A percentile compares a stretch with the other conserved stretches of the same genome.
These are phyloP conservation scores for Pyrgilauda ruficollis DNA, from an alignment of 2,113 vertebrate species.

Conservation along the genomic window DNA sequence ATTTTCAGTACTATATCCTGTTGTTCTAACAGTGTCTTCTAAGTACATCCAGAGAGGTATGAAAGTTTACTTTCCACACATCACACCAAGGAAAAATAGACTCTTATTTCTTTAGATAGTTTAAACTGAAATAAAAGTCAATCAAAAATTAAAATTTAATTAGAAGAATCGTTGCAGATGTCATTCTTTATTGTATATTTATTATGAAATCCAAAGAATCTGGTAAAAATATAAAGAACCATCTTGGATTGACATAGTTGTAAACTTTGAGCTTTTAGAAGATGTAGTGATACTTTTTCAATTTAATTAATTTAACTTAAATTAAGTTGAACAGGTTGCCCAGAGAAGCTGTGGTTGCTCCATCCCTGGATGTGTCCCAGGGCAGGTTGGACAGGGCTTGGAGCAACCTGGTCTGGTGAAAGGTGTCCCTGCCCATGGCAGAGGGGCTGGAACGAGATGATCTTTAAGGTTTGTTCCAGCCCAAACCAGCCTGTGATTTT, in stretches of 20 bases:
- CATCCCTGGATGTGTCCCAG: neutral
- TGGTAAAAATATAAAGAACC: neutral
- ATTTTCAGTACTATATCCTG: neutral
- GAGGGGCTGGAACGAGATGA: fast-evolving
- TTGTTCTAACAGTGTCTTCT: neutral
- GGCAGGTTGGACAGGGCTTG: neutral
- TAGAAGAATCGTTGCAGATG: neutral
- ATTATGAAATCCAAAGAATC: neutral
- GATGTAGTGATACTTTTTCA: neutral
- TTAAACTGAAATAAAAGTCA: neutral
- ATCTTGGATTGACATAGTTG: neutral
- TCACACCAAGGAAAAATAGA: neutral
- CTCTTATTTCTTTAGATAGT: neutral
- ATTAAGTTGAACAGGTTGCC: neutral
- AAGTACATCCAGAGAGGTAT: neutral
- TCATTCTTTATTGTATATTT: neutral
- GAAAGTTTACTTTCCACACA: neutral
- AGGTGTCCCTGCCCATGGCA: neutral
- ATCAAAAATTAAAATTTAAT: neutral
- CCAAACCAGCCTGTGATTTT: neutral
- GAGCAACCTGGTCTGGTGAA: fast-evolving
- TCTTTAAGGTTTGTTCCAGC: neutral
- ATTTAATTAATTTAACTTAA: neutral
- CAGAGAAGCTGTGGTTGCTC: neutral
- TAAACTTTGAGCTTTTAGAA: neutral